Evolutionary conservation across 2,797 vertebrate species (phyloP).

Genomic region (Clarias pachynema): DNA sequence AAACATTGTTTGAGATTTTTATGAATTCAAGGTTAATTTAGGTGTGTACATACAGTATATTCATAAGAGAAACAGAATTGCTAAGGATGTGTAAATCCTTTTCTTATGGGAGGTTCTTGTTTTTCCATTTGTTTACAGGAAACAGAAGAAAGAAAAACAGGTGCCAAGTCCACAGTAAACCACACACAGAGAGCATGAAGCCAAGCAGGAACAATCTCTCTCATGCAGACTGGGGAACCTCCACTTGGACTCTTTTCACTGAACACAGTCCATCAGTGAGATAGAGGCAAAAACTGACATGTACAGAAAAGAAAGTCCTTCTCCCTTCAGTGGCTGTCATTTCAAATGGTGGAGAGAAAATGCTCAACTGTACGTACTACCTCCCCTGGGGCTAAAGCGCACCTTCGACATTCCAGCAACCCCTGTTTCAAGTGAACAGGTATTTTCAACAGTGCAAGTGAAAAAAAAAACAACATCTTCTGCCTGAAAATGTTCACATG

Average conservation of each 20-base stretch:
- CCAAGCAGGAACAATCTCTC: slow-evolving; percentile 13
- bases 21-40: background rate
- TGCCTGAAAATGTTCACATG: background rate
- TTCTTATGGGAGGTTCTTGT: background rate
- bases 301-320: slow-evolving; percentile 16
- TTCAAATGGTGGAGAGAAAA: slow-evolving; percentile 2
- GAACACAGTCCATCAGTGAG: background rate
- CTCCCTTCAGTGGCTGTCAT: slow-evolving; percentile 4
- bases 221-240: slow-evolving; percentile 1
- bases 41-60: background rate
- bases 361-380: slow-evolving; percentile 2
- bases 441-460: background rate
- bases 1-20: background rate
- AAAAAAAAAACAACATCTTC: background rate
- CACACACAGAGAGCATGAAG: slow-evolving; percentile 1
- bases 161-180: background rate
- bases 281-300: slow-evolving; percentile 9
- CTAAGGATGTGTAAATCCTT: background rate
- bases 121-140: slow-evolving; percentile 3
- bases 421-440: background rate
- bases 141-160: background rate
- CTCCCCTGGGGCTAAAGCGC: background rate
- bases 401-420: background rate
- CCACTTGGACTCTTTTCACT: background rate
- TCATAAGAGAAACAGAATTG: background rate